These are phyloP conservation scores for Lagenorhynchus albirostris DNA, from an alignment of 2,113 vertebrate genomes.

Conservation along the genomic window DNA sequence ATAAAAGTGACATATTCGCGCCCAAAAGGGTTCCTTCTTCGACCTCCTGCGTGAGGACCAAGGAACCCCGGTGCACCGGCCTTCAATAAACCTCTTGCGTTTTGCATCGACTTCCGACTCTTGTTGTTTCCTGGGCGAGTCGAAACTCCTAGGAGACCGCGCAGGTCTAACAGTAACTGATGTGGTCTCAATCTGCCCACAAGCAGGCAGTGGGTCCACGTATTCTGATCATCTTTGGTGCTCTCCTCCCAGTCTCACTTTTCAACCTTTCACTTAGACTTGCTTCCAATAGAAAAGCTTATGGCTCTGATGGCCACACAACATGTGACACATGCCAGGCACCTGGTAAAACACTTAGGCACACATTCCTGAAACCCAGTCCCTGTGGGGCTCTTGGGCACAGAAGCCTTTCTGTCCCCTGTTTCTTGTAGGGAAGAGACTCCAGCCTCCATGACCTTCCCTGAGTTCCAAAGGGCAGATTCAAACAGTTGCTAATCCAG, in stretches of 20 bases:
- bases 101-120: too few species aligned
- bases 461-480: not conserved
- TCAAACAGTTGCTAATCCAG: not conserved
- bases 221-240: not conserved
- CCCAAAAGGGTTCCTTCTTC: too few species aligned
- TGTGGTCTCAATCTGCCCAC: not conserved
- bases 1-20: too few species aligned
- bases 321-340: too few species aligned
- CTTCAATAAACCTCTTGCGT: too few species aligned
- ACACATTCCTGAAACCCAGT: not conserved
- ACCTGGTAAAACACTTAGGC: not conserved
- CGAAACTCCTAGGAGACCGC: too few species aligned
- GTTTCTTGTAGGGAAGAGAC: not conserved
- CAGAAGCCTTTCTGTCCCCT: not conserved
- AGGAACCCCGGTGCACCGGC: too few species aligned
- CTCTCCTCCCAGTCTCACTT: not conserved
- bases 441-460: not conserved
- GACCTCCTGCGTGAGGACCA: too few species aligned
- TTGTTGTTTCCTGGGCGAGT: too few species aligned
- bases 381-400: not conserved
- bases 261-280: not conserved
- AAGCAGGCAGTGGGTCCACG: rapidly evolving
- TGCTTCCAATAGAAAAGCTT: not conserved
- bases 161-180: too few species aligned
- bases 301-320: not conserved